Conservation (phyloP, 2,888 invertebrate genomes). For the Dicycla oo region DNA sequence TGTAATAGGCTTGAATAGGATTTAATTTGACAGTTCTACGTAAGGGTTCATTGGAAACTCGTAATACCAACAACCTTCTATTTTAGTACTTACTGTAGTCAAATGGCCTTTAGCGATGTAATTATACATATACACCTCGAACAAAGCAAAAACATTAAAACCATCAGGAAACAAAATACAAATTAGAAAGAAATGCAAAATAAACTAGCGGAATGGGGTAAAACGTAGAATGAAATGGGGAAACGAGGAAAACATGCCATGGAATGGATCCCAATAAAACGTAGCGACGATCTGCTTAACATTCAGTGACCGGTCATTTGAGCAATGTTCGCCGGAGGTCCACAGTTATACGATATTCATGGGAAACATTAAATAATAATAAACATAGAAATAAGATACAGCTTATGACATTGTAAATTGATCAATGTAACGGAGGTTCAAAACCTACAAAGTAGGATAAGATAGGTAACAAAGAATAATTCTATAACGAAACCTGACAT, state of each 20-base stretch:
- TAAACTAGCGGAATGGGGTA: constrained; percentile 27
- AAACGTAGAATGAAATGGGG: constrained; percentile 47
- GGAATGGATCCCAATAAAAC: constrained; percentile 46
- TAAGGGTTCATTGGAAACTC: constrained; percentile 8
- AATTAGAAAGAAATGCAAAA: constrained; percentile 45
- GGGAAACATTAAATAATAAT: background rate
- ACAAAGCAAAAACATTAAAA: constrained; percentile 25
- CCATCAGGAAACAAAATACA: constrained; percentile 38
- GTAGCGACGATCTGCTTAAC: constrained; percentile 55
- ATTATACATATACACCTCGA: constrained; percentile 7
- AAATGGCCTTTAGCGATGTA: background rate
- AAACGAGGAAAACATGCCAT: constrained; percentile 42
- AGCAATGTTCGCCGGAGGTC: background rate
- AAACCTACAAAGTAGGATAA: background rate
- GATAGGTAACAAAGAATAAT: constrained; percentile 12
- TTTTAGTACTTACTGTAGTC: background rate
- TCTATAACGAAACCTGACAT: constrained; percentile 10
- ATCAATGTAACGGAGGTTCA: background rate
- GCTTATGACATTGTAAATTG: background rate
- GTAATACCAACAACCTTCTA: background rate
- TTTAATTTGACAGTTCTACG: constrained; percentile 14
- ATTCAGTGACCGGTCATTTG: constrained; percentile 45
- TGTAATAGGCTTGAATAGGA: constrained; percentile 3
- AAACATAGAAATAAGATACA: background rate
- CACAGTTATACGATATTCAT: background rate